phyloP scores from a whole-genome alignment of 2,888 invertebrate species.

The Lasioglossum villosulum region DNA sequence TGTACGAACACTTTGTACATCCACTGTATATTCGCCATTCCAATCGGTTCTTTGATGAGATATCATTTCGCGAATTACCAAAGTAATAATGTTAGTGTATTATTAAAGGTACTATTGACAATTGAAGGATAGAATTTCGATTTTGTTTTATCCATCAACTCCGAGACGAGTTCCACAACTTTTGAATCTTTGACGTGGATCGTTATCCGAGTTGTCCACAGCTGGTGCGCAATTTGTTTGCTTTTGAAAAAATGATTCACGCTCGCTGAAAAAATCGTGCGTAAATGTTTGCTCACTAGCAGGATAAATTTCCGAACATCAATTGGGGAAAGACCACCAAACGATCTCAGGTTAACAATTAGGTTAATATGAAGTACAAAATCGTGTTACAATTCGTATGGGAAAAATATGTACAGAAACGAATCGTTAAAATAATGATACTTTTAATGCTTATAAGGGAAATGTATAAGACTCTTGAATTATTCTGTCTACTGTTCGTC shows the following conservation, averaged over 20 bases:
- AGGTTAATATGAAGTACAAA: not conserved
- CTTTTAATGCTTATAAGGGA: not conserved
- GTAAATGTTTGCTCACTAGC: not conserved
- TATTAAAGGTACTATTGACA: not conserved
- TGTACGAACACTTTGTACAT: no score
- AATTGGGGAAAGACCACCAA: not conserved
- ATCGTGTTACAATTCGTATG: not conserved
- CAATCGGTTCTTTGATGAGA: no score
- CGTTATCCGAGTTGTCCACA: not conserved
- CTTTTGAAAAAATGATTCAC: not conserved
- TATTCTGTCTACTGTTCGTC: not conserved
- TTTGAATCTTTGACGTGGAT: not conserved
- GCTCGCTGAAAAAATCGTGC: not conserved
- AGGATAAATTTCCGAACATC: not conserved
- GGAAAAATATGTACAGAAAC: not conserved
- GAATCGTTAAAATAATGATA: not conserved
- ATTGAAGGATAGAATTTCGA: not conserved
- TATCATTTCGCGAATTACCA: no score
- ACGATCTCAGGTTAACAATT: not conserved
- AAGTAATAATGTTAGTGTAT: no score
- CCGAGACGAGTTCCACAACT: not conserved
- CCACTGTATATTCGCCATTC: no score
- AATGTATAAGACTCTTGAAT: not conserved
- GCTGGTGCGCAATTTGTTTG: not conserved
- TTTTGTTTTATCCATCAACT: not conserved